These are phyloP conservation scores for Daboia siamensis DNA, from an alignment of 2,113 vertebrate species.

Conservation along the genomic window DNA sequence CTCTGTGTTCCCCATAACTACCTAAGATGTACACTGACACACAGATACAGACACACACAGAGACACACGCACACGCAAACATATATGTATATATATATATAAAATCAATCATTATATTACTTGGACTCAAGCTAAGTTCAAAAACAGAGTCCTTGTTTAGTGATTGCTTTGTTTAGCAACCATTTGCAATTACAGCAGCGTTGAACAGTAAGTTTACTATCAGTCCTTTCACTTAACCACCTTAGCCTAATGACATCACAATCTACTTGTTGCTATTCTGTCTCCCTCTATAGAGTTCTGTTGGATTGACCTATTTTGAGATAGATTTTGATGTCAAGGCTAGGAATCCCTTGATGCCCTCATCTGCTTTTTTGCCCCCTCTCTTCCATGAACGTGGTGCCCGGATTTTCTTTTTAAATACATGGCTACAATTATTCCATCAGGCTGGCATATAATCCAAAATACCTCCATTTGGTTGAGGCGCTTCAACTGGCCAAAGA, in stretches of 20 bases:
- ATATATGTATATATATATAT: too few species aligned
- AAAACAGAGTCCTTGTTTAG: not conserved
- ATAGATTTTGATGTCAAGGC: not conserved
- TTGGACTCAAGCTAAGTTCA: not conserved
- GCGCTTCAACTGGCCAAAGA: not conserved
- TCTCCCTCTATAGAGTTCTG: not conserved
- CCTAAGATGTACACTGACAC: not conserved
- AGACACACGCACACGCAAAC: too few species aligned
- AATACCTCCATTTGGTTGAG: not conserved
- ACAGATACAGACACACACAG: too few species aligned
- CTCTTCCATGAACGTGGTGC: not conserved
- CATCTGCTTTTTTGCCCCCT: not conserved
- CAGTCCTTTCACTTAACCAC: not conserved
- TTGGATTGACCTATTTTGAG: not conserved
- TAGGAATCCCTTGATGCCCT: not conserved
- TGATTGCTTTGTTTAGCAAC: not conserved
- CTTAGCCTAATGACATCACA: not conserved
- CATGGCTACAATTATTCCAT: not conserved
- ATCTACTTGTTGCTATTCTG: not conserved
- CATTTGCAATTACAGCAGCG: not conserved
- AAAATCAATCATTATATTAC: not conserved
- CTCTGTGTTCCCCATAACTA: not conserved
- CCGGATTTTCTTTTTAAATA: not conserved
- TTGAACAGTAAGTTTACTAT: not conserved
- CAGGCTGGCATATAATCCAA: not conserved